phyloP scores from a whole-genome alignment of 2,888 invertebrate species.

The Blastobasis lacticolella region DNA sequence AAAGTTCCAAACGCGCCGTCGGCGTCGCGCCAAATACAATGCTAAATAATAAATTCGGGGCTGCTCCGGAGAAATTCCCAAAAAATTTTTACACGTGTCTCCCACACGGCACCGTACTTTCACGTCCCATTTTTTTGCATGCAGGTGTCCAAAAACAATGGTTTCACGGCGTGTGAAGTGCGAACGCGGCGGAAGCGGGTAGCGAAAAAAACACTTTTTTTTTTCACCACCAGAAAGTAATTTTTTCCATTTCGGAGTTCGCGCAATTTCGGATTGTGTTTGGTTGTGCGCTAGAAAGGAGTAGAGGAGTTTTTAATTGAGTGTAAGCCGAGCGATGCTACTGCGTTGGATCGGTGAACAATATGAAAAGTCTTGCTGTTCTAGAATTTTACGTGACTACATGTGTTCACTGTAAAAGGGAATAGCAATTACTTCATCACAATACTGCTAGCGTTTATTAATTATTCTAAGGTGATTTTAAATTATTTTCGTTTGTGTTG shows the following conservation, averaged over 20 bases:
- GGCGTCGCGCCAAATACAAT: background rate
- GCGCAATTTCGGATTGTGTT: background rate
- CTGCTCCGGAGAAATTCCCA: conserved; percentile 1
- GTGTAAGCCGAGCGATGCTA: too few species aligned
- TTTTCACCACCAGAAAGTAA: background rate
- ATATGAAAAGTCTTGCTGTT: too few species aligned
- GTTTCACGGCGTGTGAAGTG: conserved; percentile 3
- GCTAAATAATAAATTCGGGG: conserved; percentile 7
- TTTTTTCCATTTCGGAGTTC: conserved; percentile 4
- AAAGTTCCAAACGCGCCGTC: too few species aligned
- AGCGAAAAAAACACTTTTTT: conserved; percentile 6
- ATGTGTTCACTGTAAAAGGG: too few species aligned
- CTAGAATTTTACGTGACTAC: too few species aligned
- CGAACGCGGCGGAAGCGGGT: conserved; percentile 3
- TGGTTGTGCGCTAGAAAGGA: background rate
- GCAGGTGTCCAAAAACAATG: conserved; percentile 5
- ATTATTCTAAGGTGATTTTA: too few species aligned
- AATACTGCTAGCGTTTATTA: too few species aligned
- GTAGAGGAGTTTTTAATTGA: background rate
- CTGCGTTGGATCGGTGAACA: too few species aligned
- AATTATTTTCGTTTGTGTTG: too few species aligned
- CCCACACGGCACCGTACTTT: background rate
- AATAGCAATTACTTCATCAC: too few species aligned
- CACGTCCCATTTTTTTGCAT: background rate
- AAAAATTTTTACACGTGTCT: conserved; percentile 3